Base-by-base conservation (phyloP, 2,888 invertebrate genomes). In the Polietes domitor region DNA sequence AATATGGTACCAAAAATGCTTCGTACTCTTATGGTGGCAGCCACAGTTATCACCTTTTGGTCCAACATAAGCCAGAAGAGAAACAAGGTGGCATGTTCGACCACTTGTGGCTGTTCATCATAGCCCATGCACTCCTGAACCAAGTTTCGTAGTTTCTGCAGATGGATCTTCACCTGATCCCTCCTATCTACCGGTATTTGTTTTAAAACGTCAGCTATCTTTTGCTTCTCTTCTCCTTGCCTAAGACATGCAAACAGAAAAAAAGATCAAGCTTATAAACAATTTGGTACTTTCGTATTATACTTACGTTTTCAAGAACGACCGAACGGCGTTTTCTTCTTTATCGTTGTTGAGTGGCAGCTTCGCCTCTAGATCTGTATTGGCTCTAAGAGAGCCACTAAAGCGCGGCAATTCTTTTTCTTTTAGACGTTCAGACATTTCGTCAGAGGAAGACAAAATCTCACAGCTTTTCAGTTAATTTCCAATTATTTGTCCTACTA, bases 361-460 rank as follows among this genome's bases (percentile, higher is more conserved):
- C 24, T 89, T 89, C 2, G 92, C 92, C 76, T 93, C 93, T 21
- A 94, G 89, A 77, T 93, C 91, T 0, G 95, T 95, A 88, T 94
- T 95, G 15, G 94, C 94, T 82, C 96, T 93, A 1, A 96, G 90
- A 19, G 95, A 94, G 86, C 95, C 93, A 10, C 95, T 95, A 71
- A 96, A 93, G 72, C 95, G 94, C 82, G 96, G 96, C 80, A 89
- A 88, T 26, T 89, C 89, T 86, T 88, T 89, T 89, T 90, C 61
- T 89, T 72, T 82, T 77, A 76, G 72, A 47, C 68, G 78, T 43
- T 76, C 78, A 9, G 41, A 21, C 84, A 84, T 84, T 26, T 19
- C 41, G 12, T 1, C 26, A 5, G 55, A 5, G 63, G 1, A 37
- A 0, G 0, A 1, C 19, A 37, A 37, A 37, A 37, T 37, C 37